Percentiles rank a stretch among this genome's conserved stretches.
Conservation (phyloP, 2,888 invertebrate species). For the Scaptomyza flava region DNA sequence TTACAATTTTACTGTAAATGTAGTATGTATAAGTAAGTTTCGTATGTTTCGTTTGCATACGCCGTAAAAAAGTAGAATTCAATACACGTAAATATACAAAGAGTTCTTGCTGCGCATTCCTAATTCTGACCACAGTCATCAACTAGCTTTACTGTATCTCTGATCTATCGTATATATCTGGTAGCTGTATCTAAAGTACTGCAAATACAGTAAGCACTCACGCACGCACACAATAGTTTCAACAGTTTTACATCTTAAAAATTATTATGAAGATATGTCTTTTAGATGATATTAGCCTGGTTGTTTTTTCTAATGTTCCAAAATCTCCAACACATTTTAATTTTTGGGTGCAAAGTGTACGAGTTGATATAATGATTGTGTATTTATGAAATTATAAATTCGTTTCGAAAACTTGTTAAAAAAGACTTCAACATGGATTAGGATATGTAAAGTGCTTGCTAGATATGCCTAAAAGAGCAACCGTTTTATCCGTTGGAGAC, state of each 20-base stretch:
- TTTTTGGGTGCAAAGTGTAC: not conserved
- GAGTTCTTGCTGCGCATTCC: constrained; percentile 33
- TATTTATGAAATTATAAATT: constrained; percentile 61
- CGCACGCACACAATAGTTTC: constrained; percentile 56
- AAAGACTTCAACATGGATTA: constrained; percentile 28
- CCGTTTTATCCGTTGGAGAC: constrained; percentile 17
- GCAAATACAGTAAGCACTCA: constrained; percentile 26
- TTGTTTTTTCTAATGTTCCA: constrained; percentile 44
- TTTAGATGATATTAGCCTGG: constrained; percentile 85
- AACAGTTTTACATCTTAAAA: constrained; percentile 78
- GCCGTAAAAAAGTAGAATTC: constrained; percentile 74
- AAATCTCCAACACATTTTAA: constrained; percentile 14
- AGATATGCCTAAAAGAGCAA: constrained; percentile 43
- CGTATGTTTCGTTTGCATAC: constrained; percentile 29
- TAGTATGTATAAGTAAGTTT: constrained; percentile 63
- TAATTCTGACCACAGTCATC: constrained; percentile 32
- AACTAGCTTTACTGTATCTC: constrained; percentile 10
- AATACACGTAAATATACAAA: constrained; percentile 69
- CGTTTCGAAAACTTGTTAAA: constrained; percentile 43
- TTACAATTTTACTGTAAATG: constrained; percentile 66
- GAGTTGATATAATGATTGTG: constrained; percentile 1
- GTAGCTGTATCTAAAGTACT: constrained; percentile 18
- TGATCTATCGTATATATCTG: not conserved
- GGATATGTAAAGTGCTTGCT: constrained; percentile 52
- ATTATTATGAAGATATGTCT: constrained; percentile 85